These are phyloP conservation scores for Pardalotus punctatus DNA, from an alignment of 2,113 vertebrate genomes.

Conservation along the genomic window DNA sequence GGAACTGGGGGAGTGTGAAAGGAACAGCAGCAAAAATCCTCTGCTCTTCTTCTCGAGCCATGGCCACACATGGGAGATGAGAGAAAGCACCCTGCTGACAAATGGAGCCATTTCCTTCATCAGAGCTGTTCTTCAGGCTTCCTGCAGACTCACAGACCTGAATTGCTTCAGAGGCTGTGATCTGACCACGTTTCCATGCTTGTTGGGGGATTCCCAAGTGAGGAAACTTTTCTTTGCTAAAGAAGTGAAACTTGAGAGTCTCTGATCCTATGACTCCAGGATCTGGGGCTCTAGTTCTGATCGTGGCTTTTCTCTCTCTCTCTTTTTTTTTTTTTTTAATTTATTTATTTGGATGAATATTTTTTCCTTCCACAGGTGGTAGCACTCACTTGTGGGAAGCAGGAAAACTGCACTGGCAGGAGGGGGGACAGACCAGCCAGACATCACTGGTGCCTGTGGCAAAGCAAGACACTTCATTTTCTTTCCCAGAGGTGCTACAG, in stretches of 20 bases:
- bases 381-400: not conserved
- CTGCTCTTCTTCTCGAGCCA: not conserved
- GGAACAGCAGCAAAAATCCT: not conserved
- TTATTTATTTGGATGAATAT: too few species aligned
- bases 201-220: not conserved
- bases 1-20: not conserved
- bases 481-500: not conserved
- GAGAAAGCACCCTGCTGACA: not conserved
- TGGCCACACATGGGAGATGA: accelerated
- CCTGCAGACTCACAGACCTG: not conserved
- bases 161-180: not conserved
- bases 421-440: not conserved
- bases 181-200: not conserved
- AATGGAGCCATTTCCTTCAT: not conserved
- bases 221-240: not conserved
- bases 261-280: not conserved
- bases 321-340: not conserved
- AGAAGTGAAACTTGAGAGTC: not conserved
- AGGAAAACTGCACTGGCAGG: not conserved
- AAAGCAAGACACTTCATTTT: not conserved
- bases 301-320: too few species aligned
- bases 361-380: not conserved
- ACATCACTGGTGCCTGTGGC: not conserved
- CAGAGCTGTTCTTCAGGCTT: not conserved
- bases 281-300: not conserved